Evolutionary conservation across 2,113 vertebrate species (phyloP).

Genomic region (Gopherus evgoodei): DNA sequence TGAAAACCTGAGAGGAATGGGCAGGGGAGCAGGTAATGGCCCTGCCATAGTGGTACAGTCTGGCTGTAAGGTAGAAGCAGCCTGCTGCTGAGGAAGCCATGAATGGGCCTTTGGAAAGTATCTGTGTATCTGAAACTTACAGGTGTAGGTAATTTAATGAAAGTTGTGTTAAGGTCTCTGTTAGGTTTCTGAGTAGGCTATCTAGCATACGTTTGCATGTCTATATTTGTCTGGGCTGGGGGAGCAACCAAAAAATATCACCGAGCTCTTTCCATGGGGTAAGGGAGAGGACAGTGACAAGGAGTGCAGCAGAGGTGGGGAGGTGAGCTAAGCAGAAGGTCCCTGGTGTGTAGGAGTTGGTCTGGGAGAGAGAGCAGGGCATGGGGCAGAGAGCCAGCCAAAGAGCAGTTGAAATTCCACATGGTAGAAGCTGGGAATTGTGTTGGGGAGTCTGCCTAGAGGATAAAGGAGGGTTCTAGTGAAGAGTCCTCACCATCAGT

Average conservation of each 20-base stretch:
- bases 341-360: neutral
- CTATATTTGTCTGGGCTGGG: neutral
- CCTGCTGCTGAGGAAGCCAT: neutral
- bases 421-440: neutral
- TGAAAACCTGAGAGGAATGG: no score
- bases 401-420: neutral
- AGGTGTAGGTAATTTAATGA: neutral
- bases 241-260: neutral
- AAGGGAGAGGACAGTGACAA: neutral
- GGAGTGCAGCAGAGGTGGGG: neutral
- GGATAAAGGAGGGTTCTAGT: neutral
- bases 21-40: neutral
- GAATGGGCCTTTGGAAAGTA: neutral
- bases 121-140: neutral
- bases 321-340: neutral
- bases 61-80: no score
- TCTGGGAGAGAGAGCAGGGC: neutral
- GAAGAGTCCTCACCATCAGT: neutral
- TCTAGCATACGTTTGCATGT: neutral
- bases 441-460: neutral
- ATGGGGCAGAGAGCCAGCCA: neutral
- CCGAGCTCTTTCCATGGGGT: neutral
- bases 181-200: neutral
- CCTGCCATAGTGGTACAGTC: neutral
- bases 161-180: neutral